phyloP scores from a whole-genome alignment of 1,140 invertebrate genomes.

The Hylaeus anthracinus region DNA sequence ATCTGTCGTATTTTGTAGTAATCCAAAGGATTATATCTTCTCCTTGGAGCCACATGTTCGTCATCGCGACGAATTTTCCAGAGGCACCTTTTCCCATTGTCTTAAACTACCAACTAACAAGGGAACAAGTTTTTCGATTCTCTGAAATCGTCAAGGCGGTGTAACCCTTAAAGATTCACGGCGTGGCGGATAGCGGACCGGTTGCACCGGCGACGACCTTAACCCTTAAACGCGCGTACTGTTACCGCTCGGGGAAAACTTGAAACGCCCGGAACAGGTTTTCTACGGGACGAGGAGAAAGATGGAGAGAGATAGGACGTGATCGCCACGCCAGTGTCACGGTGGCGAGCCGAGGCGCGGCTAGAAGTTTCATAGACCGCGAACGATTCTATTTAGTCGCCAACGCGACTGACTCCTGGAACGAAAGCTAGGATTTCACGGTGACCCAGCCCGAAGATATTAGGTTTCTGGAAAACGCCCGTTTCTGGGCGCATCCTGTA shows the following conservation, averaged over 20 bases:
- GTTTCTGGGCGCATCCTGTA: conserved; percentile 17
- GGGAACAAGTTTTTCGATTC: no score
- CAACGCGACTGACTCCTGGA: neutral
- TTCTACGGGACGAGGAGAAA: conserved; percentile 15
- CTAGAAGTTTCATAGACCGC: conserved; percentile 41
- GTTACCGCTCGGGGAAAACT: conserved; percentile 50
- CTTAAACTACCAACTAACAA: no score
- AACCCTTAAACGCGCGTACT: conserved; percentile 53
- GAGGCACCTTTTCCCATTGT: no score
- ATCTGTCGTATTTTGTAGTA: no score
- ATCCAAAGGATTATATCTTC: no score
- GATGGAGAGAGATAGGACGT: neutral
- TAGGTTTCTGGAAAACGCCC: conserved; percentile 34
- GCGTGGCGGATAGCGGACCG: conserved; percentile 43
- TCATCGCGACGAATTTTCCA: no score
- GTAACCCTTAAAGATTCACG: neutral
- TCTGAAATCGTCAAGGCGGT: no score
- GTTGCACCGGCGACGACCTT: conserved; percentile 46
- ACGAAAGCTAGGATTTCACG: conserved; percentile 43
- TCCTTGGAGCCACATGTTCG: no score
- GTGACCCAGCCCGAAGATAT: conserved; percentile 41
- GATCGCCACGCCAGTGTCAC: conserved; percentile 22
- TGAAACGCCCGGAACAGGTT: conserved; percentile 50
- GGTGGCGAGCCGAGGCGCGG: conserved; percentile 32
- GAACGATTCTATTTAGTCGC: conserved; percentile 29